These are phyloP conservation scores for Rhynchonycteris naso DNA, from an alignment of 2,797 vertebrate species.

Conservation along the genomic window DNA sequence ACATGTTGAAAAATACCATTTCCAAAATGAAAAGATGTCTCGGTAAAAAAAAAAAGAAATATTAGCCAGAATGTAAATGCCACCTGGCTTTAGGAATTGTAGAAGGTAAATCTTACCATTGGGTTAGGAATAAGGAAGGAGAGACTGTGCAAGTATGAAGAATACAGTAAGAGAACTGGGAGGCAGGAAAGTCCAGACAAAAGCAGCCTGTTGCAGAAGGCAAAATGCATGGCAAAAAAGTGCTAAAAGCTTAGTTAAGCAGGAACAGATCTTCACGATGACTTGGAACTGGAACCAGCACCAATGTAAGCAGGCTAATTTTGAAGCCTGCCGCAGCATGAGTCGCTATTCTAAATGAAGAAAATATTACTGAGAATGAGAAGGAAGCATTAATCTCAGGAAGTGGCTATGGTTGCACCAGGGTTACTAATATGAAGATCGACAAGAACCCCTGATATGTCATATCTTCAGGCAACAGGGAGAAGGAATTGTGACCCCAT, in stretches of 20 bases:
- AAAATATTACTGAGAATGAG: background rate
- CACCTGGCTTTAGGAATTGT: background rate
- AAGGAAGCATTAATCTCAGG: background rate
- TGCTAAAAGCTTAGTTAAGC: background rate
- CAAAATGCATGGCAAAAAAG: background rate
- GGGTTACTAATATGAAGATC: background rate
- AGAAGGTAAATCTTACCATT: slow-evolving; percentile 12
- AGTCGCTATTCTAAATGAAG: background rate
- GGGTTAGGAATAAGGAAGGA: background rate
- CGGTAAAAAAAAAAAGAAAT: slow-evolving; percentile 6
- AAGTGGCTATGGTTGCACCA: background rate
- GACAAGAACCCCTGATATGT: background rate
- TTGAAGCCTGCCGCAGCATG: background rate
- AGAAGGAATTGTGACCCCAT: background rate
- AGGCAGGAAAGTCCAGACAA: background rate
- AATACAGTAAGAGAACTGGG: background rate
- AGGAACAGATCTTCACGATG: background rate
- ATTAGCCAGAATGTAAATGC: background rate
- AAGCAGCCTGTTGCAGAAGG: background rate
- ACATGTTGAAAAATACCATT: slow-evolving; percentile 52
- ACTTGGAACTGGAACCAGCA: background rate
- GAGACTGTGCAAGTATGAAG: background rate
- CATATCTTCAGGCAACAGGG: background rate
- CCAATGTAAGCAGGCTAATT: background rate
- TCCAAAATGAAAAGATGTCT: slow-evolving; percentile 46